phyloP scores from a whole-genome alignment of 2,113 vertebrate species.

The Halichoeres trimaculatus region DNA sequence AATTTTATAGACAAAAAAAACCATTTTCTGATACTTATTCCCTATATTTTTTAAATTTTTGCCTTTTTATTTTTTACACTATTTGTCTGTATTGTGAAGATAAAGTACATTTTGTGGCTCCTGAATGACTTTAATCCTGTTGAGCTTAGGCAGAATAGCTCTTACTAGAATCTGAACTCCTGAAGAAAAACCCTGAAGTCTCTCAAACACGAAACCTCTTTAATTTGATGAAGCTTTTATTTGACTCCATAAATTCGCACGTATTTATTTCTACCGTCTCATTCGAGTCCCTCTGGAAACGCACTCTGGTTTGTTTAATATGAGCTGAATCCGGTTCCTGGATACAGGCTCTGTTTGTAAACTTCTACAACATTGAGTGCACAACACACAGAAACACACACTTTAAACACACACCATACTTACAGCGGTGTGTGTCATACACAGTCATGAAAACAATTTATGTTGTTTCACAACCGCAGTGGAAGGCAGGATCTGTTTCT shows the following conservation, averaged over 20 bases:
- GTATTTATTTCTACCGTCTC: constrained; percentile 53
- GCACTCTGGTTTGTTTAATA: constrained; percentile 51
- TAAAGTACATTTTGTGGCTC: too few relatives aligned
- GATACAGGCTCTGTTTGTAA: constrained; percentile 48
- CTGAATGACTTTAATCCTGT: too few relatives aligned
- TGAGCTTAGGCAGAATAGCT: too few relatives aligned
- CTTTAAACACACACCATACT: neutral
- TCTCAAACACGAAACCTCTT: neutral
- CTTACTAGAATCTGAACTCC: too few relatives aligned
- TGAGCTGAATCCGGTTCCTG: constrained; percentile 47
- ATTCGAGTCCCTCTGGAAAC: constrained; percentile 30
- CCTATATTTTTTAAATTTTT: too few relatives aligned
- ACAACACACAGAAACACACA: constrained; percentile 18
- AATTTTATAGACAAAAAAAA: too few relatives aligned
- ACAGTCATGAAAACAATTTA: constrained; percentile 16
- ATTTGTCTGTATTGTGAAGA: too few relatives aligned
- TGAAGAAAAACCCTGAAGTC: too few relatives aligned
- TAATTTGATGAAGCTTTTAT: constrained; percentile 32
- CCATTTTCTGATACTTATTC: too few relatives aligned
- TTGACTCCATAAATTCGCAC: constrained; percentile 34
- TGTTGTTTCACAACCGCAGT: constrained; percentile 17
- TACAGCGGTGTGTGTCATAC: neutral
- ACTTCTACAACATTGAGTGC: constrained; percentile 18
- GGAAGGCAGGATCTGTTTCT: neutral
- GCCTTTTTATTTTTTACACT: too few relatives aligned